A percentile compares a stretch with the other conserved stretches of the same genome.
Conservation (phyloP, 2,888 invertebrate genomes). For the Hirtodrosophila cameraria region DNA sequence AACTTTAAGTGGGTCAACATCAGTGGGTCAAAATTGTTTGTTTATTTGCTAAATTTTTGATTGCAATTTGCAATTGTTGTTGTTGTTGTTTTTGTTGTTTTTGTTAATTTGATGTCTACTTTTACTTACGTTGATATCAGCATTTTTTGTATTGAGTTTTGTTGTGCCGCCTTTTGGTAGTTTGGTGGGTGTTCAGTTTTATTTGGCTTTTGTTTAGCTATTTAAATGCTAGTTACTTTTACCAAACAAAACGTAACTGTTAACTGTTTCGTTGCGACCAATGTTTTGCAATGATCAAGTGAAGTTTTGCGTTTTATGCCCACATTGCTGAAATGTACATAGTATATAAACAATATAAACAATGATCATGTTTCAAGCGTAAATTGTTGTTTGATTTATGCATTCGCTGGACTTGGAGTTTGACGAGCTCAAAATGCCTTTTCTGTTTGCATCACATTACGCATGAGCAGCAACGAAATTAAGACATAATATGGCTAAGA, state of each 20-base stretch:
- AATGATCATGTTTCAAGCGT: constrained; percentile 58
- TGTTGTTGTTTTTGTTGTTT: constrained; percentile 40
- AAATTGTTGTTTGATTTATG: constrained; percentile 61
- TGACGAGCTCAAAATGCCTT: constrained; percentile 46
- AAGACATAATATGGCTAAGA: background rate
- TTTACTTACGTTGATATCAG: constrained; percentile 81
- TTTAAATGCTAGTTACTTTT: constrained; percentile 70
- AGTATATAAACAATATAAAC: constrained; percentile 41
- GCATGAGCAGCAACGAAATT: constrained; percentile 1
- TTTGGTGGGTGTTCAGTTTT: constrained; percentile 49
- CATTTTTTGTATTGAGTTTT: constrained; percentile 53
- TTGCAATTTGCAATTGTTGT: constrained; percentile 55
- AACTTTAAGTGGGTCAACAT: constrained; percentile 67
- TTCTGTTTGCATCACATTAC: constrained; percentile 28
- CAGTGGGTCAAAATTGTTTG: constrained; percentile 63
- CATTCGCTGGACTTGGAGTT: constrained; percentile 51
- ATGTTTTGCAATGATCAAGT: constrained; percentile 66
- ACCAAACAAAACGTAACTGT: constrained; percentile 47
- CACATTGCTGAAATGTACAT: constrained; percentile 72
- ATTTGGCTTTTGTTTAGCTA: constrained; percentile 53
- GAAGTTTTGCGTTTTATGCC: constrained; percentile 61
- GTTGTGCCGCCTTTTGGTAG: constrained; percentile 29
- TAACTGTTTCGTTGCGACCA: constrained; percentile 39
- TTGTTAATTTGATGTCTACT: constrained; percentile 28
- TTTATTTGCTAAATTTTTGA: constrained; percentile 39